Evolutionary conservation across 2,113 vertebrate genomes (phyloP).

Genomic region (Cynocephalus volans): DNA sequence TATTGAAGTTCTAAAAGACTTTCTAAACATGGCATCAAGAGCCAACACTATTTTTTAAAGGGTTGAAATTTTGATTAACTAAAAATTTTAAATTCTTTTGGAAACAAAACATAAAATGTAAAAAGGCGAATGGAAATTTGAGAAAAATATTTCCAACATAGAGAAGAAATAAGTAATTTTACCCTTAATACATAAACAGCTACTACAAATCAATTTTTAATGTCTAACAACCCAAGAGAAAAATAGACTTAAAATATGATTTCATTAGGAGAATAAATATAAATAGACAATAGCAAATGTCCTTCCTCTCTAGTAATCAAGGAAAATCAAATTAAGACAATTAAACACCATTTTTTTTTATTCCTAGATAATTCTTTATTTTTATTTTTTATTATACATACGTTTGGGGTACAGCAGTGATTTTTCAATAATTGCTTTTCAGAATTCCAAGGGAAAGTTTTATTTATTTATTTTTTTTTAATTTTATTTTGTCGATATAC

Average conservation of each 20-base stretch:
- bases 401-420: too few relatives aligned
- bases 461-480: too few relatives aligned
- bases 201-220: slow-evolving; percentile 33
- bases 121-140: slow-evolving; percentile 42
- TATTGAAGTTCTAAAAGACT: neutral
- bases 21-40: neutral
- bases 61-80: slow-evolving; percentile 31
- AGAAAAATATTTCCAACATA: slow-evolving; percentile 36
- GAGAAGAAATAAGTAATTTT: neutral
- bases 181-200: slow-evolving; percentile 6
- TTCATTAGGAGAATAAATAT: slow-evolving; percentile 42
- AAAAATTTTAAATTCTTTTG: slow-evolving; percentile 17
- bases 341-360: slow-evolving; percentile 14
- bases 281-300: neutral
- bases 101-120: slow-evolving; percentile 37
- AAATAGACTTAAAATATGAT: neutral
- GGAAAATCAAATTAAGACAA: slow-evolving; percentile 23
- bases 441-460: too few relatives aligned
- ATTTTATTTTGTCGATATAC: too few relatives aligned
- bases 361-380: too few relatives aligned
- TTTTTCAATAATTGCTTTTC: too few relatives aligned
- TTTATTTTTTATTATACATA: too few relatives aligned
- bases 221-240: slow-evolving; percentile 24
- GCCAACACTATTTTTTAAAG: neutral
- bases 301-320: neutral